Evolutionary conservation across 2,888 invertebrate genomes (phyloP).

Genomic region (Chydorus sphaericus): DNA sequence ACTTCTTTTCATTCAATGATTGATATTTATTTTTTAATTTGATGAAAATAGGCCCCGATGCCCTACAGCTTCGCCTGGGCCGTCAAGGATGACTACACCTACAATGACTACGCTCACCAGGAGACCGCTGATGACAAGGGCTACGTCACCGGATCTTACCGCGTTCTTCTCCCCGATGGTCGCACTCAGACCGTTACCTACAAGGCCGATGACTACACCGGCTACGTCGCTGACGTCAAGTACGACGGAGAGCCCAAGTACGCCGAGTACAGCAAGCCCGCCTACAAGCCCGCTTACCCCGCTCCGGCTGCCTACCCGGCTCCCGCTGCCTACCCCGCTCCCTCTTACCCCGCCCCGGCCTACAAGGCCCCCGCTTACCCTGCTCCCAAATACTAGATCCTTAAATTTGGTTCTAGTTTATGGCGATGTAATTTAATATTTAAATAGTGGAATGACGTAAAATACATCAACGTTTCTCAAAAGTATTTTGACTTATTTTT

Average conservation of each 20-base stretch:
- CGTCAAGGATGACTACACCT: constrained; percentile 63
- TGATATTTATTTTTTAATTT: neutral
- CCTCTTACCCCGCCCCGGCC: constrained; percentile 31
- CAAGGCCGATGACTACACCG: constrained; percentile 13
- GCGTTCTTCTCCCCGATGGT: constrained; percentile 14
- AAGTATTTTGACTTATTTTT: no score
- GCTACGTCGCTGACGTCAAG: constrained; percentile 14
- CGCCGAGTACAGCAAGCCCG: constrained; percentile 58
- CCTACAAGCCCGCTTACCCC: constrained; percentile 48
- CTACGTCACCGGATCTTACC: constrained; percentile 10
- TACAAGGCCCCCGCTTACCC: neutral
- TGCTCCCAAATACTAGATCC: neutral
- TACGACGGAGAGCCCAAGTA: constrained; percentile 13
- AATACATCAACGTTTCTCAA: no score
- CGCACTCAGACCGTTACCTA: constrained; percentile 14
- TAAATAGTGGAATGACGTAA: no score
- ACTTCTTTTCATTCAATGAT: neutral
- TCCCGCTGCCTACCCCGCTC: constrained; percentile 26
- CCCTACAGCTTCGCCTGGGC: constrained; percentile 78
- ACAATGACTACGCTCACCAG: constrained; percentile 72
- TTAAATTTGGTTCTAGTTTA: no score
- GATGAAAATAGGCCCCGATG: constrained; percentile 51
- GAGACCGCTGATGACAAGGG: constrained; percentile 13
- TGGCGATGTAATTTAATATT: no score
- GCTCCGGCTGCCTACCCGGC: constrained; percentile 29